phyloP scores from a whole-genome alignment of 2,797 vertebrate genomes.

The Sus cebifrons region DNA sequence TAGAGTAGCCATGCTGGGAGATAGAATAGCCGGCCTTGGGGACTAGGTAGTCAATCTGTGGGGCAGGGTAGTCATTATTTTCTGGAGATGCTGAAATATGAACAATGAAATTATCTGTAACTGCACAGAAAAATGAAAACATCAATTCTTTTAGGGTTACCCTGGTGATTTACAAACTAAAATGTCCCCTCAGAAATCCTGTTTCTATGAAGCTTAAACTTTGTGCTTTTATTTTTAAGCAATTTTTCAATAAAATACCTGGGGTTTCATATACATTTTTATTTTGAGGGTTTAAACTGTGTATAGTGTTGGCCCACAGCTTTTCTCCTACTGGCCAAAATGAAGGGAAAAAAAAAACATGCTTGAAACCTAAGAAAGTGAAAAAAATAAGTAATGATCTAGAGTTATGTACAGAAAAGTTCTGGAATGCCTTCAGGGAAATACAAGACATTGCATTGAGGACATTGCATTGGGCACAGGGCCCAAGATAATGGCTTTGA shows the following conservation, averaged over 20 bases:
- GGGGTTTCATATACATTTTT: not conserved
- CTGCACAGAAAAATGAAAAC: not conserved
- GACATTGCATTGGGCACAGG: not conserved
- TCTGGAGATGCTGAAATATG: conserved; percentile 62
- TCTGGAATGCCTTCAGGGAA: not conserved
- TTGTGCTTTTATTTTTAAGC: conserved; percentile 6
- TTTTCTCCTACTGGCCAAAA: not conserved
- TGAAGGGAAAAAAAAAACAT: not conserved
- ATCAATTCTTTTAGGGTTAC: not conserved
- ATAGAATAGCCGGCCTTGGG: conserved; percentile 31
- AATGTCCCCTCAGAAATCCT: conserved; percentile 15
- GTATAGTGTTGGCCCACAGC: not conserved
- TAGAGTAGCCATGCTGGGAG: not conserved
- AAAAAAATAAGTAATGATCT: not conserved
- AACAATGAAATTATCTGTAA: conserved; percentile 2
- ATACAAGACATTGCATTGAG: not conserved
- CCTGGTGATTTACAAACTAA: not conserved
- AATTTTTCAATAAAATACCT: not conserved
- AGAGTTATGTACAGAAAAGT: not conserved
- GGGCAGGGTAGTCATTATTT: not conserved
- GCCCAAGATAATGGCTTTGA: not conserved
- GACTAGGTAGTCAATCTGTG: not conserved
- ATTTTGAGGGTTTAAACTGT: not conserved
- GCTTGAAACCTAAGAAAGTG: not conserved
- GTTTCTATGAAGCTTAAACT: not conserved